phyloP scores from a whole-genome alignment of 2,113 vertebrate genomes.

The Anguilla japonica region DNA sequence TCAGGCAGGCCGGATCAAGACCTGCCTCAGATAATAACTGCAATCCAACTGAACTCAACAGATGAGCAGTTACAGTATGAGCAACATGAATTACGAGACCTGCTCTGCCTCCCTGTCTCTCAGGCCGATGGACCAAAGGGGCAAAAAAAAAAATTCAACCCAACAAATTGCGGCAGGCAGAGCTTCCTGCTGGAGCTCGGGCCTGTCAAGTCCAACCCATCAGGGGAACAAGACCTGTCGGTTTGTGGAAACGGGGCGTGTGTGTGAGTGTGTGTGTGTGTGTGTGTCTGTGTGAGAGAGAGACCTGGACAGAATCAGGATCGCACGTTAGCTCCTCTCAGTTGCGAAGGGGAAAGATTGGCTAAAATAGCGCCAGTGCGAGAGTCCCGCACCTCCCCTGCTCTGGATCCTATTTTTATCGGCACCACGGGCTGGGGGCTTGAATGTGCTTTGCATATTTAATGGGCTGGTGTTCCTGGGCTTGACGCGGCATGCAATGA shows the following conservation, averaged over 20 bases:
- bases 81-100: neutral
- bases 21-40: neutral
- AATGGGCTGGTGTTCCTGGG: constrained; percentile 61
- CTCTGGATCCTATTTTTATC: constrained; percentile 67
- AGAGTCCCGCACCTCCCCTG: constrained; percentile 61
- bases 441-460: constrained; percentile 62
- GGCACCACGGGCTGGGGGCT: constrained; percentile 60
- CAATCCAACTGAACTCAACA: neutral
- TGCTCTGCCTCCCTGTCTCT: neutral
- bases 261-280: neutral
- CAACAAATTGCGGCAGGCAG: neutral
- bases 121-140: neutral
- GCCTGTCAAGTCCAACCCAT: neutral
- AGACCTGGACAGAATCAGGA: neutral
- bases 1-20: neutral
- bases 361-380: constrained; percentile 57
- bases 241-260: neutral
- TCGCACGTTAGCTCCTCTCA: constrained; percentile 25
- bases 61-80: neutral
- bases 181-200: neutral
- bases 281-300: neutral
- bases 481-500: constrained; percentile 64
- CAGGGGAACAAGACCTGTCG: neutral
- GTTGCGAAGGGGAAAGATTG: constrained; percentile 54
- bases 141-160: neutral